These are phyloP conservation scores for Mystacides longicornis DNA, from an alignment of 2,888 invertebrate genomes.

Conservation along the genomic window DNA sequence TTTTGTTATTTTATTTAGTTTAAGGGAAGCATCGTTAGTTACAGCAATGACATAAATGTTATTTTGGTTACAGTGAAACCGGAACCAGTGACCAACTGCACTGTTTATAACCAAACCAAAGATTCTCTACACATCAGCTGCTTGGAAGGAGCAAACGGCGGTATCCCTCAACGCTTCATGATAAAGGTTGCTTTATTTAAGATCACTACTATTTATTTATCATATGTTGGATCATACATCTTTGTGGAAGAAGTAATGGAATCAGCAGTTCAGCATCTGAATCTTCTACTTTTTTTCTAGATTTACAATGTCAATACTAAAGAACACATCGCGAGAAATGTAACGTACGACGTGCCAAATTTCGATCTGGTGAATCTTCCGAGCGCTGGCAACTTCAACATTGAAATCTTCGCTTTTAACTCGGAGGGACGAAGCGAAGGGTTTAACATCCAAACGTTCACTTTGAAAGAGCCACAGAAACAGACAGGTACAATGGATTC, in stretches of 20 bases:
- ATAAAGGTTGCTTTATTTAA: conserved; percentile 53
- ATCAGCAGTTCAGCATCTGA: no score
- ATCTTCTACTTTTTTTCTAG: conserved; percentile 32
- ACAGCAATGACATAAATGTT: not conserved
- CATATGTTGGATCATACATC: no score
- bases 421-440: conserved; percentile 61
- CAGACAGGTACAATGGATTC: conserved; percentile 56
- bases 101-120: conserved; percentile 60
- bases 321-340: conserved; percentile 47
- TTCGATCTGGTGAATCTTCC: conserved; percentile 54
- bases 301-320: conserved; percentile 47
- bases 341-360: conserved; percentile 51
- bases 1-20: not conserved
- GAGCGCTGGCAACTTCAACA: conserved; percentile 50
- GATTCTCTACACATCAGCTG: conserved; percentile 59
- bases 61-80: conserved; percentile 50
- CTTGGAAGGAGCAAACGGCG: conserved; percentile 62
- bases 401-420: conserved; percentile 62
- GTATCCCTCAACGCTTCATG: conserved; percentile 56
- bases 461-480: conserved; percentile 56
- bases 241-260: no score
- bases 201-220: not conserved
- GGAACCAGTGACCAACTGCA: conserved; percentile 59
- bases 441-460: conserved; percentile 49
- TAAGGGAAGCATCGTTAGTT: not conserved